Base-by-base conservation (phyloP, 2,113 vertebrate genomes). In the Rana temporaria region DNA sequence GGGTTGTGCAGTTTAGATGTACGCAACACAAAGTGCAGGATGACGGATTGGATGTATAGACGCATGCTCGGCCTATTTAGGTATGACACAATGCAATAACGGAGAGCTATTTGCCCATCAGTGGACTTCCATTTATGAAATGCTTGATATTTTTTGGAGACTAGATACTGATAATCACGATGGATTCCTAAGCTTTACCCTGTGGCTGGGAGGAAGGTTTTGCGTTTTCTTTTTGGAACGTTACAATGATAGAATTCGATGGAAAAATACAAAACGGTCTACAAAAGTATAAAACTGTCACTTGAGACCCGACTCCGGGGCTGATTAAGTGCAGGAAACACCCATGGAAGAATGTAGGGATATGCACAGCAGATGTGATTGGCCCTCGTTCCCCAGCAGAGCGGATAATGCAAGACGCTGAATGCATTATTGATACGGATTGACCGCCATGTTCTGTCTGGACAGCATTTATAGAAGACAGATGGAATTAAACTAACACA, bases 41-140 rank as follows among this genome's bases (percentile, higher is more conserved):
- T 65, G 74, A 64, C 74, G 53, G 60, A 77, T 52, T 77, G 48
- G 64, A 77, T 64, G 53, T 64, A 65, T 65, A 62, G 59, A 64
- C 64, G 20, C 34, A 30, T 52, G 64, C 60, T 42, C 34, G 4
- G 20, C 59, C 60, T 77, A 65, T 77, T 64, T 77, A 64, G 22
- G 52, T 14, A 52, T 53, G 60, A 75, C 72, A 77, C 74, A 8
- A 64, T 76, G 59, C 52, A 76, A 76, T 64, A 26, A 76, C 24
- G 42, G 73, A 26, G 34, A 64, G 59, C 20, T 48, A 63, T 77
- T 52, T 19, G 42, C 56, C 42, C 0, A 59, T 55, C 30, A 32
- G n/a, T 34, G 26, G 15, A 16, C n/a, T 57, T 22, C 24, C 26
- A 60, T 74, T 74, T 59, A 55, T 9, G 15, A 60, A 74, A 74